These are phyloP conservation scores for Ophthalmolycus amberensis DNA, from an alignment of 2,113 vertebrate species.

Conservation along the genomic window DNA sequence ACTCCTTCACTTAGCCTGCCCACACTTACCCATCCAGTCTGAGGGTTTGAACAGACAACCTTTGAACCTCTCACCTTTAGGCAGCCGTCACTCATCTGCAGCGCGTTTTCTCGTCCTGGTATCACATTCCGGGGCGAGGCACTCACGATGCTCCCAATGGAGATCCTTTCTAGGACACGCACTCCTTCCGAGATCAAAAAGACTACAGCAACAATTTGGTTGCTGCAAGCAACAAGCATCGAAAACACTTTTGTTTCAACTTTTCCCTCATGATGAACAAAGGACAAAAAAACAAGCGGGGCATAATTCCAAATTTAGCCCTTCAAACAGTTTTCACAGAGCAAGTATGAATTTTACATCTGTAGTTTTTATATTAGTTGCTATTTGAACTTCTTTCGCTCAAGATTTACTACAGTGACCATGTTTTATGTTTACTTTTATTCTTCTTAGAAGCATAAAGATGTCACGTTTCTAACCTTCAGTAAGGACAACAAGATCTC, in stretches of 20 bases:
- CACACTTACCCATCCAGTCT: slow-evolving; percentile 7
- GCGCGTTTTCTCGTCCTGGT: slow-evolving; percentile 36
- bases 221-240: slow-evolving; percentile 18
- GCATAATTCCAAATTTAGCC: slow-evolving; percentile 42
- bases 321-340: slow-evolving; percentile 22
- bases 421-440: neutral
- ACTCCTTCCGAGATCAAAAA: slow-evolving; percentile 63
- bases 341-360: neutral
- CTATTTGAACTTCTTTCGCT: slow-evolving; percentile 30
- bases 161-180: slow-evolving; percentile 65
- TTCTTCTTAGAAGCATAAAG: slow-evolving; percentile 1
- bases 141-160: slow-evolving; percentile 51
- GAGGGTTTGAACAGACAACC: slow-evolving; percentile 29
- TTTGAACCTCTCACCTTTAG: slow-evolving; percentile 53
- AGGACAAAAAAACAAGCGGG: slow-evolving; percentile 24
- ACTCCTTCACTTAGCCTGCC: slow-evolving; percentile 24
- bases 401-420: neutral
- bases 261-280: slow-evolving; percentile 39
- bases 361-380: neutral
- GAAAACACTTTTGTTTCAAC: slow-evolving; percentile 45
- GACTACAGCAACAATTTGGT: slow-evolving; percentile 48
- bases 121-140: slow-evolving; percentile 16
- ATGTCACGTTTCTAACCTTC: neutral
- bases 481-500: neutral
- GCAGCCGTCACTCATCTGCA: slow-evolving; percentile 45